These are phyloP conservation scores for Leptoclinus maculatus DNA, from an alignment of 2,797 vertebrate genomes.

Conservation along the genomic window DNA sequence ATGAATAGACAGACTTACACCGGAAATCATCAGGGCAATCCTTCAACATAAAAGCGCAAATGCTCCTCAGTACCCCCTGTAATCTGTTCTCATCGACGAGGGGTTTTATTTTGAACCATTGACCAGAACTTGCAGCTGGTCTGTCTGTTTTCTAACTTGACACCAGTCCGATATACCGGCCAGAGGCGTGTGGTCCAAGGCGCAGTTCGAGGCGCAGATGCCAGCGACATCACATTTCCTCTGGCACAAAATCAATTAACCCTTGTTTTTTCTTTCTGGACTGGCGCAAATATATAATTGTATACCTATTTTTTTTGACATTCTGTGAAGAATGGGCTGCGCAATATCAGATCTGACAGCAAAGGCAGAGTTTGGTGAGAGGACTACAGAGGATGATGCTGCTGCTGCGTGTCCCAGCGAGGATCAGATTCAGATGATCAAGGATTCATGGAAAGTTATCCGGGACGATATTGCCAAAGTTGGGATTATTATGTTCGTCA, in stretches of 20 bases:
- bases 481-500: conserved; percentile 89
- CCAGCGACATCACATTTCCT: background rate
- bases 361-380: conserved; percentile 69
- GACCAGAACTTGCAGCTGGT: background rate
- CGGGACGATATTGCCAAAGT: conserved; percentile 87
- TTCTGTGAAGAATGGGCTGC: conserved; percentile 83
- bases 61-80: fast-evolving
- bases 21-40: background rate
- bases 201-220: conserved; percentile 40
- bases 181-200: conserved; percentile 25
- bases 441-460: conserved; percentile 88
- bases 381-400: conserved; percentile 55
- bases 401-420: conserved; percentile 62
- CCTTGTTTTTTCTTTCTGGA: background rate
- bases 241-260: conserved; percentile 14
- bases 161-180: background rate
- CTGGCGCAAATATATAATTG: background rate
- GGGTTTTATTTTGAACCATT: conserved; percentile 28
- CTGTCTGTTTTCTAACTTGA: background rate
- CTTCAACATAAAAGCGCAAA: conserved; percentile 47
- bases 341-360: conserved; percentile 82
- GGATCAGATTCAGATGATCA: conserved; percentile 82
- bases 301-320: background rate
- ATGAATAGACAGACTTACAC: fast-evolving
- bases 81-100: fast-evolving